Conservation (phyloP, 2,888 invertebrate species). For the Glaucopsyche alexis region DNA sequence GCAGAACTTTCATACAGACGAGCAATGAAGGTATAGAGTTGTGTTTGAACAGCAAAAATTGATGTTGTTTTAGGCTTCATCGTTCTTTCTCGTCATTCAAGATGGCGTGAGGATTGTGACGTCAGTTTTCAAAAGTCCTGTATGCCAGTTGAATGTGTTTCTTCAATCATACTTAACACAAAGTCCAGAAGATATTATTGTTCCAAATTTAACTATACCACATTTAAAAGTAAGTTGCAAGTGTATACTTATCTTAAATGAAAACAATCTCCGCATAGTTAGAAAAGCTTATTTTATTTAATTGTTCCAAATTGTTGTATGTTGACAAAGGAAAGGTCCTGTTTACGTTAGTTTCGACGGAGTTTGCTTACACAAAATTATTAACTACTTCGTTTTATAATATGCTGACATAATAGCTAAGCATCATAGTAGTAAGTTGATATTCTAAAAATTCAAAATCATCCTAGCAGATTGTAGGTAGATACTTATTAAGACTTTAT, state of each 20-base stretch:
- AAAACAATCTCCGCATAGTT: background rate
- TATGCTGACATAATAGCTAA: background rate
- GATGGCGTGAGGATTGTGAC: background rate
- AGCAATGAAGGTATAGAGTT: constrained; percentile 48
- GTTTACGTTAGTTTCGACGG: background rate
- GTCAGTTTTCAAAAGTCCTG: background rate
- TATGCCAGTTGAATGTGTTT: no score
- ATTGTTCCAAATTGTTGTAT: background rate
- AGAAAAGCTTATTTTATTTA: background rate
- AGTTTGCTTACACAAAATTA: background rate
- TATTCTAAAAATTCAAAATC: no score
- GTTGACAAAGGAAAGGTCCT: background rate
- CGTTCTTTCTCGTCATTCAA: background rate
- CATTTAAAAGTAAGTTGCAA: no score
- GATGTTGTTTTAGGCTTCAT: constrained; percentile 27
- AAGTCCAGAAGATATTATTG: no score
- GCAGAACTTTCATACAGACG: constrained; percentile 40
- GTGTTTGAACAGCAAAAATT: constrained; percentile 38
- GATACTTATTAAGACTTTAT: no score
- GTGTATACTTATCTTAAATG: background rate
- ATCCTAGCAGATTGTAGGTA: no score
- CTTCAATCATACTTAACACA: no score
- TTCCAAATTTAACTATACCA: no score
- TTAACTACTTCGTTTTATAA: background rate
- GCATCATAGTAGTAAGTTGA: no score